A percentile compares a stretch with the other conserved stretches of the same genome.
Evolutionary conservation across 2,888 invertebrate genomes (phyloP).

Genomic region (Dermolepida albohirtum): DNA sequence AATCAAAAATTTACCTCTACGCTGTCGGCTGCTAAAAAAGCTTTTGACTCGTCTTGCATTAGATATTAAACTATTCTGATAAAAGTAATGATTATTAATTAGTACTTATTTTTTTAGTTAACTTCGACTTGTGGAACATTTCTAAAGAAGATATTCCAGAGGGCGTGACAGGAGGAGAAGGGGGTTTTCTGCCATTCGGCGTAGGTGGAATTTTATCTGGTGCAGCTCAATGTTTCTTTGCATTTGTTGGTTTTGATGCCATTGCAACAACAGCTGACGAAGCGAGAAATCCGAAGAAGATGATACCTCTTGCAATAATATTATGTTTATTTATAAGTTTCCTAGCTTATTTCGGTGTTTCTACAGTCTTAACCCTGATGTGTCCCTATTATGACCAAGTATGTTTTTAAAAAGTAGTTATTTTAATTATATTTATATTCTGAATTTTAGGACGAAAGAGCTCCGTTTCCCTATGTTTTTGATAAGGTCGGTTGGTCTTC

Average conservation of each 20-base stretch:
- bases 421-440: background rate
- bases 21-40: too few relatives aligned
- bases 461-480: conserved; percentile 91
- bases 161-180: conserved; percentile 73
- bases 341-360: conserved; percentile 89
- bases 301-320: conserved; percentile 92
- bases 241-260: conserved; percentile 96
- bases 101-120: conserved; percentile 67
- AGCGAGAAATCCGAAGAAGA: conserved; percentile 90
- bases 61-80: too few relatives aligned
- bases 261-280: conserved; percentile 94
- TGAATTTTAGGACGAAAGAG: conserved; percentile 76
- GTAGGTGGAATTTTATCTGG: conserved; percentile 88
- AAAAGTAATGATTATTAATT: background rate
- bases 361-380: conserved; percentile 94
- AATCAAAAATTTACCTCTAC: too few relatives aligned
- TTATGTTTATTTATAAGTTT: conserved; percentile 87
- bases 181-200: conserved; percentile 95
- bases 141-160: conserved; percentile 70
- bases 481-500: conserved; percentile 78
- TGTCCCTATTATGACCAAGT: conserved; percentile 89
- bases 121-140: conserved; percentile 84
- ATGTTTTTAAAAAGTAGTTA: conserved; percentile 32
- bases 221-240: conserved; percentile 90
- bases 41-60: too few relatives aligned